Evolutionary conservation across 2,113 vertebrate species (phyloP), one percentile per base, ranked within the genome.

Genomic region (Callospermophilus lateralis): DNA sequence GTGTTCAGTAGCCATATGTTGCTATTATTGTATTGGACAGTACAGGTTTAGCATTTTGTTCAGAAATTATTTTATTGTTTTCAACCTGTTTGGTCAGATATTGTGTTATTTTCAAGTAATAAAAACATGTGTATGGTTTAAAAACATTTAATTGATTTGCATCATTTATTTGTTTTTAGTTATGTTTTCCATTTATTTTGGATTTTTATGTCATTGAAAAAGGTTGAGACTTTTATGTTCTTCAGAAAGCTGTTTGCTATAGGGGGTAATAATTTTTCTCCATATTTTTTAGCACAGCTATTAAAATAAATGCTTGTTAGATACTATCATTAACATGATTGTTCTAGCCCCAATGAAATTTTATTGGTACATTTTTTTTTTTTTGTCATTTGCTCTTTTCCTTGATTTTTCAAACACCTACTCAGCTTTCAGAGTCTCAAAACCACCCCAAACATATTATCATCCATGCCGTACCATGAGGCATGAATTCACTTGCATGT

Each of bases 111-210:
- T 45, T 90, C 51, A 97, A 76, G 26, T 83, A 93, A 76, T 9
- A 48, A 67, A 79, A 95, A 91, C 10, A 19, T 70, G 4, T 79
- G 13, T 74, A 13, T 95, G 28, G 37, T 78, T 95, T 92, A 80
- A 94, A 95, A 93, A 84, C 24, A 97, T n/a, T 90, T 78, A 10
- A 80, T 65, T 74, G 70, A 87, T 77, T 90, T 87, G 20, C 80
- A 19, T 77, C n/a, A 81, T 73, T 97, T 63, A 11, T 81, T 81
- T 89, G 67, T 51, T 94, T 94, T 89, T 70, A 95, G 72, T 84
- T 19, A 15, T 81, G 22, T 87, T 94, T 89, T 89, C 74, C 51
- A 19, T 92, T 94, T 79, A 67, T 87, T 97, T 97, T 94, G 70
- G 87, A 86, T 74, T 79, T 95, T 51, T 51, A 16, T 73, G 15